Base-by-base conservation (phyloP, 53 echinoderm and acorn worm genomes). In the Actinopyga echinites region DNA sequence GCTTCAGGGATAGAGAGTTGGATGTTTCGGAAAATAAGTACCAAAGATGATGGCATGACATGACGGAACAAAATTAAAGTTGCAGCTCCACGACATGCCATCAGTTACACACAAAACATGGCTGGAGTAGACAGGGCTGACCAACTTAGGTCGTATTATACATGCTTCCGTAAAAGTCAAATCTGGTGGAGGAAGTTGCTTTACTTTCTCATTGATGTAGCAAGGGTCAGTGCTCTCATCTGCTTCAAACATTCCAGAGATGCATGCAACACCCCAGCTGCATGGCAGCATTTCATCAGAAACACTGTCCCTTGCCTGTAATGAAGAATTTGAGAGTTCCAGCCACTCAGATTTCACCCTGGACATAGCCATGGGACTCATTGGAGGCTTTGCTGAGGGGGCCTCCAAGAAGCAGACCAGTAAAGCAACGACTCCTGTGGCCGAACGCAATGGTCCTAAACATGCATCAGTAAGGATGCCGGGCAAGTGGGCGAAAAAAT, bases 61-160 rank as follows among this genome's bases (percentile, higher is more conserved):
- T 15, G 71, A 15, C 9, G 71, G 3, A 30, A 36, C 31, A 15
- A 38, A 42, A 1, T 5, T 8, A 5, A 42, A 35, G 69, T 69
- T 3, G 9, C 37, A 32, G 44, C 44, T 42, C 69, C 69, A 20
- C 69, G 34, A 33, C 44, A 37, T 17, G 71, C 71, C 43, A 71
- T 71, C 37, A 43, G 45, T 24, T 71, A 71, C 37, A 71, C 38
- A 4, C 8, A 71, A 71, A 22, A 71, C 64, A 88, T 88, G 83
- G 77, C 82, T 22, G 68, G 88, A 15, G 83, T 88, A 2, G 88
- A 83, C 83, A 55, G 83, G 13, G 83, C 73, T 5, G 88, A 88
- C 38, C 88, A 88, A 30, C 83, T 88, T 1, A 17, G 83, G 5
- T 30, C 88, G 0, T 83, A 88, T 55, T 61, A 75, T 64, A 62